phyloP scores from a whole-genome alignment of 2,888 invertebrate species.

The Eupeodes luniger region DNA sequence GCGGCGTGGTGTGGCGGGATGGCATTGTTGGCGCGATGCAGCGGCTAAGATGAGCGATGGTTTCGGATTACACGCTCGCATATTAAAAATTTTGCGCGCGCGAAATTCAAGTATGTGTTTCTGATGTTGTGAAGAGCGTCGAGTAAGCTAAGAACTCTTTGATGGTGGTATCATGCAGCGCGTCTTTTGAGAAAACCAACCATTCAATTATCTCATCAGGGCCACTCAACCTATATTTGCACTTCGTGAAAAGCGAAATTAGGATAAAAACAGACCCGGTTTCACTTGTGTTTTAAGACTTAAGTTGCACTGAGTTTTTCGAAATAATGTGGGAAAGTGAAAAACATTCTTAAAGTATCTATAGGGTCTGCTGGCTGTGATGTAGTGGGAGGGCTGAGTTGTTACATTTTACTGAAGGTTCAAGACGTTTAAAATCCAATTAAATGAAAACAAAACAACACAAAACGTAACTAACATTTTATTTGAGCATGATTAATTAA shows the following conservation, averaged over 20 bases:
- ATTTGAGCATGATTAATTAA: constrained; percentile 8
- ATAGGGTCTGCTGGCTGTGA: background rate
- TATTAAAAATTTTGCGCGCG: constrained; percentile 31
- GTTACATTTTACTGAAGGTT: constrained; percentile 20
- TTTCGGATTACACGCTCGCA: constrained; percentile 39
- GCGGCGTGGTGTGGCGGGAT: too few relatives aligned
- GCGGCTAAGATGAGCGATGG: background rate
- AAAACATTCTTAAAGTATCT: constrained; percentile 2
- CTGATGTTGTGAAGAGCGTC: background rate
- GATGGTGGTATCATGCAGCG: constrained; percentile 1
- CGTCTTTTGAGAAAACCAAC: constrained; percentile 15
- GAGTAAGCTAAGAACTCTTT: background rate
- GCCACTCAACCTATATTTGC: constrained; percentile 74
- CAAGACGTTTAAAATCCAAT: constrained; percentile 30
- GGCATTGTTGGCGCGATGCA: too few relatives aligned
- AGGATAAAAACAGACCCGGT: constrained; percentile 54
- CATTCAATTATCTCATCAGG: constrained; percentile 72
- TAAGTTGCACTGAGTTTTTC: constrained; percentile 15
- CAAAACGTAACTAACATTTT: background rate
- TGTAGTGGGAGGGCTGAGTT: constrained; percentile 19
- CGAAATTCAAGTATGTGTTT: constrained; percentile 43
- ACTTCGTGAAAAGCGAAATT: constrained; percentile 74
- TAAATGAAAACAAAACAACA: background rate
- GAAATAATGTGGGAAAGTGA: constrained; percentile 62
- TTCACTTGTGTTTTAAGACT: constrained; percentile 24